Percentiles rank a stretch among this genome's conserved stretches.
phyloP scores from a whole-genome alignment of 2,888 invertebrate genomes.

The Drosophila fulvimacula region DNA sequence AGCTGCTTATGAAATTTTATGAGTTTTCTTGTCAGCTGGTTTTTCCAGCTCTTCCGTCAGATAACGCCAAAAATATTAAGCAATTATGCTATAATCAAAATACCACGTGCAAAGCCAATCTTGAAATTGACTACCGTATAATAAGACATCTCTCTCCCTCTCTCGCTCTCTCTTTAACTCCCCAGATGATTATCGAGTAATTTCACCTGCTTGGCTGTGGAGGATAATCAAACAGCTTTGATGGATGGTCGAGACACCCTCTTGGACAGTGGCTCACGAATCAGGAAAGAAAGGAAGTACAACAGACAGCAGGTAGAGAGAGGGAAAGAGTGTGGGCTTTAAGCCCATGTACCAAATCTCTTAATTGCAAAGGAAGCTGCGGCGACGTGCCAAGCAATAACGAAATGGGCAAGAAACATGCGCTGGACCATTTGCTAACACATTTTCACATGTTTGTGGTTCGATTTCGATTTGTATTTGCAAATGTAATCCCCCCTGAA shows the following conservation, averaged over 20 bases:
- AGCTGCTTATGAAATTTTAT: slow-evolving; percentile 44
- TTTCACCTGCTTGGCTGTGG: slow-evolving; percentile 53
- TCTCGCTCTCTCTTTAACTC: slow-evolving; percentile 34
- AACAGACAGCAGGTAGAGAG: slow-evolving; percentile 23
- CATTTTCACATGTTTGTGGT: slow-evolving; percentile 12
- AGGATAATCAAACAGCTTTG: slow-evolving; percentile 48
- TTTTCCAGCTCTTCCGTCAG: slow-evolving; percentile 17
- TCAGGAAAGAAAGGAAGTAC: slow-evolving; percentile 45
- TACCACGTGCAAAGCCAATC: slow-evolving; percentile 60
- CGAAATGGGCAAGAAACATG: slow-evolving; percentile 33
- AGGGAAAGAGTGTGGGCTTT: background rate
- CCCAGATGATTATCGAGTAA: slow-evolving; percentile 60
- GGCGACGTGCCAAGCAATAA: slow-evolving; percentile 56
- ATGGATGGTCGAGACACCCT: slow-evolving; percentile 54
- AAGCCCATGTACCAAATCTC: slow-evolving; percentile 37
- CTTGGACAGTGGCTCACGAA: slow-evolving; percentile 17
- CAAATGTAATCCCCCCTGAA: slow-evolving; percentile 21
- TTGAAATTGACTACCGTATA: slow-evolving; percentile 60
- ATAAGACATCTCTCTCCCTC: slow-evolving; percentile 31
- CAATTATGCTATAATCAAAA: slow-evolving; percentile 51
- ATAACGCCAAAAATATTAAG: slow-evolving; percentile 46
- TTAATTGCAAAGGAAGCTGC: slow-evolving; percentile 65
- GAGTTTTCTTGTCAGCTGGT: slow-evolving; percentile 33
- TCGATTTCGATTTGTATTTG: slow-evolving; percentile 20
- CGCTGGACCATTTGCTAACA: slow-evolving; percentile 28